These are phyloP conservation scores for Idaea biselata DNA, from an alignment of 2,888 invertebrate species.

Conservation along the genomic window DNA sequence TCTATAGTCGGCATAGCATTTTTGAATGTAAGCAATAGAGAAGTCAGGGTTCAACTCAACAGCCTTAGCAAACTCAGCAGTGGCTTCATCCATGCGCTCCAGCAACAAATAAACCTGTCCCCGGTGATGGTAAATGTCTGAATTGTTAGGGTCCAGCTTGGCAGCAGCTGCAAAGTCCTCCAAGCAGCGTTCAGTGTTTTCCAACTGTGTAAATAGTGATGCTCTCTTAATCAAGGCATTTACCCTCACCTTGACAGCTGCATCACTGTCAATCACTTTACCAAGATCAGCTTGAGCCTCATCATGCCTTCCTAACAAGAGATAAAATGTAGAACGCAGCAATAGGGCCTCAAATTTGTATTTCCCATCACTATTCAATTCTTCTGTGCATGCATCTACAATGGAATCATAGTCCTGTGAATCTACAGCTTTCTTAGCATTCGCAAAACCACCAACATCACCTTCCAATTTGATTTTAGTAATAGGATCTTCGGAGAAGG, in stretches of 20 bases:
- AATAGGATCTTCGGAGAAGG: slow-evolving; percentile 93
- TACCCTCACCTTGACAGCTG: slow-evolving; percentile 84
- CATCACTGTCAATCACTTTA: slow-evolving; percentile 83
- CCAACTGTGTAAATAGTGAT: slow-evolving; percentile 89
- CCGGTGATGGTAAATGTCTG: slow-evolving; percentile 95
- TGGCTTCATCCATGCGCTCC: slow-evolving; percentile 90
- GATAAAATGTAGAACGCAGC: slow-evolving; percentile 91
- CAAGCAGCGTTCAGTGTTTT: slow-evolving; percentile 86
- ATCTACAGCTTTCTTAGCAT: slow-evolving; percentile 86
- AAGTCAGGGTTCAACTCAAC: slow-evolving; percentile 91
- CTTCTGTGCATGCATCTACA: slow-evolving; percentile 89
- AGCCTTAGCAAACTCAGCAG: slow-evolving; percentile 90
- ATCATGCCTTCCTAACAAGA: slow-evolving; percentile 88
- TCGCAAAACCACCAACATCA: slow-evolving; percentile 82
- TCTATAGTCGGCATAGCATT: slow-evolving; percentile 93
- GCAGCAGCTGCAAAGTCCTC: slow-evolving; percentile 90
- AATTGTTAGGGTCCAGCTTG: slow-evolving; percentile 87
- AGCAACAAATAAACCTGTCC: slow-evolving; percentile 92
- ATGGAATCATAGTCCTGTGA: slow-evolving; percentile 88
- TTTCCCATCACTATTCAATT: slow-evolving; percentile 84
- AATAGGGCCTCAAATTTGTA: slow-evolving; percentile 86
- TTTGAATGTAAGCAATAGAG: slow-evolving; percentile 93
- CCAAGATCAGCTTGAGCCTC: slow-evolving; percentile 87
- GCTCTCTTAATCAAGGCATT: slow-evolving; percentile 95
- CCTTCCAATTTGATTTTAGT: slow-evolving; percentile 75